phyloP scores from a whole-genome alignment of 2,888 invertebrate species.

The Tenodera sinensis region DNA sequence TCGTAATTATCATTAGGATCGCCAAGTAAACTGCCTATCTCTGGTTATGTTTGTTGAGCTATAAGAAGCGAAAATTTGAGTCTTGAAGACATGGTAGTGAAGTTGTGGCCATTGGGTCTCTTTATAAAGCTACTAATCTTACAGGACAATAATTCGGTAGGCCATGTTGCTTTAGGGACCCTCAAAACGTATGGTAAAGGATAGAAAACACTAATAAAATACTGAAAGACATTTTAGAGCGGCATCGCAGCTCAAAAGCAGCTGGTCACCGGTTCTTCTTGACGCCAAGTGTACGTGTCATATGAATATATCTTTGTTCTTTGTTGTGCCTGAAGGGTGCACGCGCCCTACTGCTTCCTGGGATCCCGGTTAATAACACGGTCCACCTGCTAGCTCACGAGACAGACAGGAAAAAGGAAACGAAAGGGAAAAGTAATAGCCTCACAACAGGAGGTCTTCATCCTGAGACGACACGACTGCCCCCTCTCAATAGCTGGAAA shows the following conservation, averaged over 20 bases:
- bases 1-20: no score
- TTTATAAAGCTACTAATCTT: no score
- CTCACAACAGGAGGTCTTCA: background rate
- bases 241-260: background rate
- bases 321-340: background rate
- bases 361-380: background rate
- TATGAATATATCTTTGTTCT: background rate
- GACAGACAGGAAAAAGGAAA: background rate
- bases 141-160: no score
- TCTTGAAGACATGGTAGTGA: no score
- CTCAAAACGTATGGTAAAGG: no score
- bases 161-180: no score
- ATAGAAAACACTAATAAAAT: no score
- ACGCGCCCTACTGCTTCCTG: background rate
- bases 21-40: no score
- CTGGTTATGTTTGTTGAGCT: no score
- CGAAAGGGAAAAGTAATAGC: background rate
- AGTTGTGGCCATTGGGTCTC: no score
- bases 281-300: background rate
- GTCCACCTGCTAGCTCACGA: background rate
- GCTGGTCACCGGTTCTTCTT: background rate
- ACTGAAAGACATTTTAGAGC: background rate
- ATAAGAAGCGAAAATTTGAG: no score
- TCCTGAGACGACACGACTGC: background rate
- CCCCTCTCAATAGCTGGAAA: background rate